Evolutionary conservation across 2,113 vertebrate genomes (phyloP), one percentile per base, ranked within the genome.

Genomic region (Poeciliopsis occidentalis): DNA sequence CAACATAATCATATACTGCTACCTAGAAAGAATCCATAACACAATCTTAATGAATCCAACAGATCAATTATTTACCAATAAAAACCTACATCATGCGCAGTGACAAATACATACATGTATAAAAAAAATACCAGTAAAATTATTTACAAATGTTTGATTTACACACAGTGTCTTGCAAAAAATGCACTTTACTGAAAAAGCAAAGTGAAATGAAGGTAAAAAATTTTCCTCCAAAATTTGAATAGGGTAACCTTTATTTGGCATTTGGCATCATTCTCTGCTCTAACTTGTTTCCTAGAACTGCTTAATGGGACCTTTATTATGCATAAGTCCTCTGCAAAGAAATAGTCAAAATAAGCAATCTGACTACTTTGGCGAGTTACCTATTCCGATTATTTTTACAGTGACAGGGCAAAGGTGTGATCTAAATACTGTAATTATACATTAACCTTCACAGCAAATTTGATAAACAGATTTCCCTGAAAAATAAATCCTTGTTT

Each of bases 391-490:
- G 79, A 61, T 70, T 57, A 57, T 80, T 73, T 76, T 27, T 17
- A 27, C 34, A 61, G 12, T 8, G 29, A 60, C 5, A 10, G 31
- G 37, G 54, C 15, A 83, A 88, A 82, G 78, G 85, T 72, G 78
- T 68, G 60, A 71, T 30, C 60, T 39, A 76, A 73, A 78, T 69
- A 31, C 30, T 31, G 30, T 31, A 12, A 74, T 67, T 44, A 62
- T 73, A 67, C 34, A 75, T 8, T 76, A 76, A 90, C 79, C 81
- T 84, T 88, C 67, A 79, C 26, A 78, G 66, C 37, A 65, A 31
- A 24, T 31, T 34, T 51, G 37, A 12, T 57, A 70, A 68, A 4
- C 76, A 70, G 54, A 80, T 78, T 88, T 91, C 88, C 89, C 87
- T 82, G 13, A 76, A n/a, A 76, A 77, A 13, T 37, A 37, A 66